Base-by-base conservation (phyloP, 2,797 vertebrate genomes). In the Aldrovandia affinis region DNA sequence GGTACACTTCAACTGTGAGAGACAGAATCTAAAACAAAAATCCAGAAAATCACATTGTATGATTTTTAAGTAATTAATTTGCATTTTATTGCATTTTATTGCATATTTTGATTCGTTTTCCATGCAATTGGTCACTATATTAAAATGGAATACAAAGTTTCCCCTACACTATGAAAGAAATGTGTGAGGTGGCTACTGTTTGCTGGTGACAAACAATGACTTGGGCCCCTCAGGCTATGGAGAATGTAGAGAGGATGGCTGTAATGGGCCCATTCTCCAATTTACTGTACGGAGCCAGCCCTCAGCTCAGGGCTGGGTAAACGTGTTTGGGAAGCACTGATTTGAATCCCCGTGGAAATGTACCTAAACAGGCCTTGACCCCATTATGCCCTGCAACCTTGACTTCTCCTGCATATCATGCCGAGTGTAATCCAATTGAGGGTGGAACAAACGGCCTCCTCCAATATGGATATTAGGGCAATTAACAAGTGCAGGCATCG, bases 401-500 rank as follows among this genome's bases (percentile, higher is more conserved):
- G 77, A 42, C 47, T 55, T n/a, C 61, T 80, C 44, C 39, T 75
- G 70, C 47, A 80, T 84, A 44, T 80, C 83, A 65, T 18, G 78
- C 28, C 6, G 77, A 68, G 28, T 84, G 65, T 84, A 84, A 84
- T 84, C 83, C 83, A 70, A 80, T 42, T 80, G 57, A 33, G 44
- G 30, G 36, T 42, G 22, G 54, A 59, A 39, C 12, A 78, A 47
- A 30, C 44, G 20, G 39, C 28, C 57, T 63, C 42, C 14, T 57
- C 57, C 28, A n/a, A 20, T 47, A 20, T 42, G 39, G n/a, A 63
- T 36, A 47, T 79, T 52, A 61, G 36, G 47, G 82, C 82, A 61
- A 63, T 83, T 78, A 59, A 59, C 36, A 33, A 70, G 33, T 20
- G 54, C 28, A 42, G 73, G 70, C 78, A 57, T 54, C 18, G 25